Conservation (phyloP, 2,113 vertebrate species). For the Podiceps cristatus region DNA sequence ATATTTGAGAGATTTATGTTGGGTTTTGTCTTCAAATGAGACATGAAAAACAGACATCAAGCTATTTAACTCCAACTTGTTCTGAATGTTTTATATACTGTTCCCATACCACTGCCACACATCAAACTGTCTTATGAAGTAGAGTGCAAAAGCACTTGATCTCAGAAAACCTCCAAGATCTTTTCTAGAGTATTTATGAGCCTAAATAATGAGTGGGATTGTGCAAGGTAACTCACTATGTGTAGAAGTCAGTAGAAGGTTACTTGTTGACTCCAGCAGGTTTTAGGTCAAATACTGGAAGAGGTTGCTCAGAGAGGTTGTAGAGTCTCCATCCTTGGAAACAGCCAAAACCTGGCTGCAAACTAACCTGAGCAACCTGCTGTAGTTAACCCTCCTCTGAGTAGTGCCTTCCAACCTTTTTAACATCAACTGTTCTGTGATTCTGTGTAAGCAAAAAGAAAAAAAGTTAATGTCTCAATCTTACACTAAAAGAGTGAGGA, state of each 20-base stretch:
- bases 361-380: neutral
- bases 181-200: neutral
- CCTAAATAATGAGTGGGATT: neutral
- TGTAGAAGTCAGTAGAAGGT: neutral
- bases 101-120: neutral
- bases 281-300: neutral
- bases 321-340: neutral
- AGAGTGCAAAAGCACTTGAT: neutral
- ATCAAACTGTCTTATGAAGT: neutral
- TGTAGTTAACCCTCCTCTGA: neutral
- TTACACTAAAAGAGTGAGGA: neutral
- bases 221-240: rapidly evolving
- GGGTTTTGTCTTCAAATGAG: neutral
- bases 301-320: neutral
- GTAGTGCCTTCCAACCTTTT: neutral
- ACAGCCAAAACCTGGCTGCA: neutral
- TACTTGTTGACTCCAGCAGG: neutral
- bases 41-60: neutral
- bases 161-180: neutral
- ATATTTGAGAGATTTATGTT: neutral
- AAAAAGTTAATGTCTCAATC: neutral
- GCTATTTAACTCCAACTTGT: neutral
- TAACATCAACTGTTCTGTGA: neutral
- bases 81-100: neutral
- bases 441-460: neutral